Percentiles rank a stretch among this genome's conserved stretches.
Conservation (phyloP, 2,797 vertebrate species). For the Lates japonicus region DNA sequence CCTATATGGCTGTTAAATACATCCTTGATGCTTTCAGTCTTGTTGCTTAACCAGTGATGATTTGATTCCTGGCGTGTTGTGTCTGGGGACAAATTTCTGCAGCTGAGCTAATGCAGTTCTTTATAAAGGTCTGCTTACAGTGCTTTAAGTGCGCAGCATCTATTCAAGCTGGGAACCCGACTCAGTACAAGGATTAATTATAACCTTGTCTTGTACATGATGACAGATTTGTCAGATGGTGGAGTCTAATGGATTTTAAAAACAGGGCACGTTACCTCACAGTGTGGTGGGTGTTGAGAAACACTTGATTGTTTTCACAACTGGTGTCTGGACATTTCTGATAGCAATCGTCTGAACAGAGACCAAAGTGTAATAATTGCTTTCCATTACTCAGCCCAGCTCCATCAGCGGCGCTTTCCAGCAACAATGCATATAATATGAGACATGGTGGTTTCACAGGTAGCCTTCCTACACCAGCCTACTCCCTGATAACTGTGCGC, state of each 20-base stretch:
- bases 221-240: neutral
- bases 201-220: neutral
- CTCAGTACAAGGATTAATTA: neutral
- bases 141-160: too few species aligned
- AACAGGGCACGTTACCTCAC: neutral
- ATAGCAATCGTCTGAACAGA: neutral
- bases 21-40: neutral
- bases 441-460: too few species aligned
- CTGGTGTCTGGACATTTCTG: neutral
- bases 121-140: constrained; percentile 13
- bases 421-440: neutral
- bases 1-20: neutral
- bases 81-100: neutral
- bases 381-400: neutral
- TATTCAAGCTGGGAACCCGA: neutral
- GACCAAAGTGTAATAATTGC: neutral
- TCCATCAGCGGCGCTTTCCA: neutral
- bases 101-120: constrained; percentile 5
- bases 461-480: too few species aligned
- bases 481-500: too few species aligned
- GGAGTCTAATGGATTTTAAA: constrained; percentile 27
- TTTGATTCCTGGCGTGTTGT: neutral
- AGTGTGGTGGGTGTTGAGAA: neutral
- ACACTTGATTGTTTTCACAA: neutral
- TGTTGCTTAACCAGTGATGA: neutral